These are phyloP conservation scores for Marcusenius ussheri DNA, from an alignment of 2,113 vertebrate species.

Conservation along the genomic window DNA sequence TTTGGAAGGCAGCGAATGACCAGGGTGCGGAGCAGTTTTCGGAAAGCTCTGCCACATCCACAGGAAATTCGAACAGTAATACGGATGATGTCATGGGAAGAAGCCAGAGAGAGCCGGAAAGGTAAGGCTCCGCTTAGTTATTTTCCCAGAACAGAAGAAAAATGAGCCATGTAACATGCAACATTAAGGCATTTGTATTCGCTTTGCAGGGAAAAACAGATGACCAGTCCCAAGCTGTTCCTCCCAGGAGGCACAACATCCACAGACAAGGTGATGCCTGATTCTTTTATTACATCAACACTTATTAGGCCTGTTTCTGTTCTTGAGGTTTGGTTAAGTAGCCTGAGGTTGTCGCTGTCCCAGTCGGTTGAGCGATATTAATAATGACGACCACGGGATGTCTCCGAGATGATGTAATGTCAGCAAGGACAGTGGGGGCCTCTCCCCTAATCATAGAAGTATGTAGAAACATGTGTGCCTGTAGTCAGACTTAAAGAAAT, in stretches of 20 bases:
- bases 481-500: not conserved
- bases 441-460: not conserved
- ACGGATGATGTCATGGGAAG: slow-evolving; percentile 17
- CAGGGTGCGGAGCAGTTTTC: not conserved
- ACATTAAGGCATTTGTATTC: slow-evolving; percentile 2
- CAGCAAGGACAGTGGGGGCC: not conserved
- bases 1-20: not conserved
- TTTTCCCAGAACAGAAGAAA: not conserved
- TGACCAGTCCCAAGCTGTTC: not conserved
- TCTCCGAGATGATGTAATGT: slow-evolving; percentile 2
- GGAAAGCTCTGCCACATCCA: not conserved
- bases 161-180: not conserved
- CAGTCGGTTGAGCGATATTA: not conserved
- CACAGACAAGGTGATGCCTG: slow-evolving; percentile 25
- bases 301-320: not conserved
- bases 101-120: not conserved
- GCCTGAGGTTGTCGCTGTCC: not conserved
- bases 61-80: not conserved
- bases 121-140: not conserved
- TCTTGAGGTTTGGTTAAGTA: not conserved
- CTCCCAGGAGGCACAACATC: slow-evolving; percentile 13
- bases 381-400: not conserved
- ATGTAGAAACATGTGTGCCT: slow-evolving; percentile 5
- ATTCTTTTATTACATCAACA: not conserved
- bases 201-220: slow-evolving; percentile 22